Evolutionary conservation across 2,113 vertebrate genomes (phyloP).

Genomic region (Apaloderma vittatum): DNA sequence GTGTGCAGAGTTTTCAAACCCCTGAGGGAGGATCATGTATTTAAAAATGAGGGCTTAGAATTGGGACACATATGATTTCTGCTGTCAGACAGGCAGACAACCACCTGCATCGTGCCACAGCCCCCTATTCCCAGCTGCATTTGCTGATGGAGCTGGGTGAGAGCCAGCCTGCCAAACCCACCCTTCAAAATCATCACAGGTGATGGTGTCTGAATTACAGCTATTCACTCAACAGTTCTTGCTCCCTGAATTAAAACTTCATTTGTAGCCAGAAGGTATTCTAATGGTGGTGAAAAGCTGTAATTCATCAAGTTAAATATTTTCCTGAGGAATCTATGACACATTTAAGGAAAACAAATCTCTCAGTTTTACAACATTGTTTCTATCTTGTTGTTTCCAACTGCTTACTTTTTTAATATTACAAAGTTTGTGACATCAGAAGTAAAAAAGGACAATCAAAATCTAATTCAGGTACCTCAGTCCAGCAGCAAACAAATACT

Average conservation of each 20-base stretch:
- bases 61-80: neutral
- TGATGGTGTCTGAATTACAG: neutral
- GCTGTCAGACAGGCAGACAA: neutral
- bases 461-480: neutral
- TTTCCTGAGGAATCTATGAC: neutral
- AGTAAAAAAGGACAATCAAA: neutral
- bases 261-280: neutral
- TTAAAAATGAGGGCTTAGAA: neutral
- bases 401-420: neutral
- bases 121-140: neutral
- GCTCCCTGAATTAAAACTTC: neutral
- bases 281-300: neutral
- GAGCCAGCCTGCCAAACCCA: neutral
- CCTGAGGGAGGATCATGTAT: accelerated
- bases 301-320: neutral
- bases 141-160: neutral
- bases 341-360: neutral
- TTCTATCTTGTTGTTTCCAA: neutral
- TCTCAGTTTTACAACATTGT: neutral
- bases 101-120: neutral
- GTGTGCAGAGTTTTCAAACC: neutral
- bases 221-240: neutral
- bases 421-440: neutral
- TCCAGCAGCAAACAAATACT: neutral
- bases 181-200: neutral